These are phyloP conservation scores for Apotomis turbidana DNA, from an alignment of 2,888 invertebrate genomes.

Conservation along the genomic window DNA sequence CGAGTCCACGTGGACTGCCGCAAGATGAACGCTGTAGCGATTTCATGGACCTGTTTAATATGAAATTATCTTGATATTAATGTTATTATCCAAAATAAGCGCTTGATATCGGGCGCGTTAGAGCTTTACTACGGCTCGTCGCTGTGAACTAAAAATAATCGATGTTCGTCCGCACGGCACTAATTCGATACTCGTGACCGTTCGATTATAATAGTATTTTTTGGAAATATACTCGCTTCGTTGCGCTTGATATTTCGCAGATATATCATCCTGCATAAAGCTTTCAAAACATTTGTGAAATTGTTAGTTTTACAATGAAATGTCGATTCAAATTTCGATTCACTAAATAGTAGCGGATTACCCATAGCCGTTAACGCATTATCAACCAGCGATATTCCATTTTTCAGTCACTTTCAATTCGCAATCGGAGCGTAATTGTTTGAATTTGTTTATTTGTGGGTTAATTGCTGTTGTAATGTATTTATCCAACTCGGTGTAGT, in stretches of 20 bases:
- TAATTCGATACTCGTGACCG: constrained; percentile 59
- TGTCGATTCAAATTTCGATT: constrained; percentile 12
- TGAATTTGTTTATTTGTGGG: constrained; percentile 65
- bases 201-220: constrained; percentile 60
- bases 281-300: constrained; percentile 21
- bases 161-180: constrained; percentile 58
- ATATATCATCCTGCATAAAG: constrained; percentile 9
- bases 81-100: constrained; percentile 62
- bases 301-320: constrained; percentile 5
- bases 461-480: constrained; percentile 69
- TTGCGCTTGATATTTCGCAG: constrained; percentile 28
- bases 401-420: constrained; percentile 26
- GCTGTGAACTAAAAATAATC: constrained; percentile 65
- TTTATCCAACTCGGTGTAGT: constrained; percentile 62
- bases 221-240: constrained; percentile 43
- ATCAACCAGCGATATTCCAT: constrained; percentile 16
- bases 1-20: constrained; percentile 41
- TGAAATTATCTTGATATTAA: constrained; percentile 56
- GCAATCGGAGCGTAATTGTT: constrained; percentile 47
- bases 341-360: constrained; percentile 2
- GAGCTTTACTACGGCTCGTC: constrained; percentile 56
- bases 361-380: constrained; percentile 1
- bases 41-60: constrained; percentile 58
- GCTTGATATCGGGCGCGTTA: constrained; percentile 56
- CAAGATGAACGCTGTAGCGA: constrained; percentile 38